A percentile compares a stretch with the other conserved stretches of the same genome.
Conservation (phyloP, 1,140 invertebrate genomes). For the Coenobita brevimanus region DNA sequence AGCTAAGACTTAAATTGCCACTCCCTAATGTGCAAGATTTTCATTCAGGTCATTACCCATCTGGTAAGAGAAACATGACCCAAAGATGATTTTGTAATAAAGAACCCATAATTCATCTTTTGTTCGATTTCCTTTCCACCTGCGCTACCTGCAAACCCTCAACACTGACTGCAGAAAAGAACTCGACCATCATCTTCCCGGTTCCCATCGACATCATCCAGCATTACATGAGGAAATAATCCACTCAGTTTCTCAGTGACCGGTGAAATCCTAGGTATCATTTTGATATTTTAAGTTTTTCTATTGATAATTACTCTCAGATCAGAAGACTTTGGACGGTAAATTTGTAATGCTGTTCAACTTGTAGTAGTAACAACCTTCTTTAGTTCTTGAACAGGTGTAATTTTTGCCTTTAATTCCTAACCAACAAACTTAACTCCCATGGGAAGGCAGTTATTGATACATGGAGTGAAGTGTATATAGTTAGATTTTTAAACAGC, state of each 20-base stretch:
- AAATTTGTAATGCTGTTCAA: no score
- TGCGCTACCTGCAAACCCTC: slow-evolving; percentile 85
- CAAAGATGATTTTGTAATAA: neutral
- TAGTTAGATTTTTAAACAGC: slow-evolving; percentile 42
- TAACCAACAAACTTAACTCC: slow-evolving; percentile 20
- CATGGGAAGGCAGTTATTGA: slow-evolving; percentile 22
- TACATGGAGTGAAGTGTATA: slow-evolving; percentile 24
- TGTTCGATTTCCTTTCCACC: slow-evolving; percentile 73
- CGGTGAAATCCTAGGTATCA: neutral
- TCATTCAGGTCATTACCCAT: neutral
- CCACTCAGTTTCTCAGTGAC: neutral
- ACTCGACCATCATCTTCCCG: slow-evolving; percentile 98
- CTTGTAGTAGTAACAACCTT: no score
- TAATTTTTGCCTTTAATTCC: slow-evolving; percentile 41
- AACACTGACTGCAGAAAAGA: slow-evolving; percentile 98
- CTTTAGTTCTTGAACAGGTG: slow-evolving; percentile 19
- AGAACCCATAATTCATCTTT: neutral
- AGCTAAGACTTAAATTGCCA: no score
- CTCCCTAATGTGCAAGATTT: no score
- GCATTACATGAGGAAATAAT: slow-evolving; percentile 57
- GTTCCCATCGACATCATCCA: slow-evolving; percentile 91
- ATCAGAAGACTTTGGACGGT: no score
- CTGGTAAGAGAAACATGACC: neutral
- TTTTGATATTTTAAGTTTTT: neutral
- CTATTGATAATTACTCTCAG: no score